These are phyloP conservation scores for Hyperoplus immaculatus DNA, from an alignment of 2,797 vertebrate genomes.

Conservation along the genomic window DNA sequence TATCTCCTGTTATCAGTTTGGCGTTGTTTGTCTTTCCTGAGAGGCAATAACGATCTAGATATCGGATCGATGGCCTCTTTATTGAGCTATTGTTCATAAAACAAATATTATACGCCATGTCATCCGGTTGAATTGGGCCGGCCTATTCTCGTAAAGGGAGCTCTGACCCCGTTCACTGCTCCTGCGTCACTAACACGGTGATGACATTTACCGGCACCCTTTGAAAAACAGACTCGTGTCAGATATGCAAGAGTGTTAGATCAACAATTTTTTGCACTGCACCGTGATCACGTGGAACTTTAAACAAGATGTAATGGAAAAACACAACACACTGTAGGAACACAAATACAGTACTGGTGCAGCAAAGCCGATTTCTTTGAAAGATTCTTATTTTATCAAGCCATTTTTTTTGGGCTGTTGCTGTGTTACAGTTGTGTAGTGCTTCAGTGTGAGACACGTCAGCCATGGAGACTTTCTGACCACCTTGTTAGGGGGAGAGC, in stretches of 20 bases:
- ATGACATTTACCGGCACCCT: slow-evolving; percentile 37
- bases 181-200: slow-evolving; percentile 22
- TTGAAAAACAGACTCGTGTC: slow-evolving; percentile 32
- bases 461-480: slow-evolving; percentile 34
- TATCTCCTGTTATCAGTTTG: neutral
- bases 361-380: neutral
- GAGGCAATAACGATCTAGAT: neutral
- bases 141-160: slow-evolving; percentile 28
- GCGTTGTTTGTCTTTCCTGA: slow-evolving; percentile 3
- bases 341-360: neutral
- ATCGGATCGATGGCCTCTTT: neutral
- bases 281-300: neutral
- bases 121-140: slow-evolving; percentile 15
- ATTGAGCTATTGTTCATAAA: slow-evolving; percentile 9
- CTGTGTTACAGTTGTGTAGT: neutral
- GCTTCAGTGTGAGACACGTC: slow-evolving; percentile 12
- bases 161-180: slow-evolving; percentile 19
- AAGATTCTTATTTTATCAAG: neutral
- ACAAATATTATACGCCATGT: neutral
- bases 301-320: slow-evolving; percentile 1
- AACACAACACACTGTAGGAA: neutral
- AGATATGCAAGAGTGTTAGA: slow-evolving; percentile 16
- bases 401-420: neutral
- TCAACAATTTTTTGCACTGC: slow-evolving; percentile 9
- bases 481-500: slow-evolving; percentile 30